Conservation (phyloP, 2,888 invertebrate species). For the Andrena bicolor region DNA sequence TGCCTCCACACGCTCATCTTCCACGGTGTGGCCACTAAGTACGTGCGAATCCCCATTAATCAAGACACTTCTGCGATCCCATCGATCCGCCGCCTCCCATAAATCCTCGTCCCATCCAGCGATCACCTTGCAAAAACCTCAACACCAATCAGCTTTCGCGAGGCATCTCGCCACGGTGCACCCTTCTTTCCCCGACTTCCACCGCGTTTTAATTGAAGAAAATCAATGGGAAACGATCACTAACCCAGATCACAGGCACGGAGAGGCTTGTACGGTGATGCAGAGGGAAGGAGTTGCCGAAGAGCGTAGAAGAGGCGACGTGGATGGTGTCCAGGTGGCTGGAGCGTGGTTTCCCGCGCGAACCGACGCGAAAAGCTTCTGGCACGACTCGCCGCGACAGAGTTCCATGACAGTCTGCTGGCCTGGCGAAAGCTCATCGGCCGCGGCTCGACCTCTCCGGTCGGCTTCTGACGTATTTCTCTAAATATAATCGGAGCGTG, state of each 20-base stretch:
- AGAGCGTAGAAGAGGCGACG: not conserved
- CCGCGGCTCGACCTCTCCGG: constrained; percentile 51
- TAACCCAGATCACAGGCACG: not conserved
- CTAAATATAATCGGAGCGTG: constrained; percentile 74
- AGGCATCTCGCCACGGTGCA: not conserved
- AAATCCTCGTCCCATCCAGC: not conserved
- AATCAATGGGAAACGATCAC: not conserved
- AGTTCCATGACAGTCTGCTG: constrained; percentile 60
- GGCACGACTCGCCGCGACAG: constrained; percentile 49
- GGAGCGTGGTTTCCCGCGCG: not conserved
- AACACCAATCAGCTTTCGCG: not conserved
- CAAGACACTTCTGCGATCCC: constrained; percentile 17
- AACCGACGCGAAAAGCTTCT: constrained; percentile 24
- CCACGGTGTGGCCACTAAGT: not conserved
- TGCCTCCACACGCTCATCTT: constrained; percentile 13
- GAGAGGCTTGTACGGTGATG: not conserved
- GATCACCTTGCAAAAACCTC: not conserved
- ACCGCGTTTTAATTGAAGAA: not conserved
- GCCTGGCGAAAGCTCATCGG: constrained; percentile 57
- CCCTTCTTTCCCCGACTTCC: not conserved
- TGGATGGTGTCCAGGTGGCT: not conserved
- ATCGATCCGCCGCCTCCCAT: not conserved
- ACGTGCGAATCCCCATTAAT: constrained; percentile 12
- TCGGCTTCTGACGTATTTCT: constrained; percentile 70
- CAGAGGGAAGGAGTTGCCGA: not conserved